These are phyloP conservation scores for Vidua macroura DNA, from an alignment of 2,113 vertebrate species.

Conservation along the genomic window DNA sequence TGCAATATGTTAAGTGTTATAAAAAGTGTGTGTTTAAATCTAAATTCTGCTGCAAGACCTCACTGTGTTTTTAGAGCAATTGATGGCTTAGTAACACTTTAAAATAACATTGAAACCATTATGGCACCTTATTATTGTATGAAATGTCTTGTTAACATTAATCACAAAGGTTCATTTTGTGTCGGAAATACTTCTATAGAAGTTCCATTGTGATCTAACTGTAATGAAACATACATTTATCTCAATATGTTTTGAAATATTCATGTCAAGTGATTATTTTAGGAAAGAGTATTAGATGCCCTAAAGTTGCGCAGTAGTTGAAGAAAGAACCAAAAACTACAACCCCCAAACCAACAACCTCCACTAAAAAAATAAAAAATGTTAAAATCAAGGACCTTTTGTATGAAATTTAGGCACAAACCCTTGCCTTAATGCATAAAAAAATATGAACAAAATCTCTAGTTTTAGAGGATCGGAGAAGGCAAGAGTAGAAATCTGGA, in stretches of 20 bases:
- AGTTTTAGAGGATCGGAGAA: not conserved
- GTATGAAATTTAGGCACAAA: not conserved
- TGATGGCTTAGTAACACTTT: slow-evolving; percentile 70
- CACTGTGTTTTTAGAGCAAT: slow-evolving; percentile 61
- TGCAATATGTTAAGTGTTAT: slow-evolving; percentile 64
- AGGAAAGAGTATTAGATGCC: not conserved
- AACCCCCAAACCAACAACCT: not conserved
- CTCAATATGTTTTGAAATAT: slow-evolving; percentile 53
- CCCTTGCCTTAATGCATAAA: not conserved
- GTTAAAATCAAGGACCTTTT: not conserved
- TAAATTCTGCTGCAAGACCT: slow-evolving; percentile 41
- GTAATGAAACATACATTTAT: slow-evolving; percentile 62
- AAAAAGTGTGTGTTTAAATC: slow-evolving; percentile 61
- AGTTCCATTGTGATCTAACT: slow-evolving; percentile 51
- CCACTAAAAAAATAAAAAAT: not conserved
- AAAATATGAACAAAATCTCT: not conserved
- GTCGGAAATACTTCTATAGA: slow-evolving; percentile 44
- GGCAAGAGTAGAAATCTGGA: not conserved
- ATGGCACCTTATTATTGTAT: slow-evolving; percentile 55
- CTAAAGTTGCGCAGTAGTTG: not conserved
- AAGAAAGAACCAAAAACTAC: not conserved
- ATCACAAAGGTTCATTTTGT: slow-evolving; percentile 52
- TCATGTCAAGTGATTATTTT: slow-evolving; percentile 26
- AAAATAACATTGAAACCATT: slow-evolving; percentile 67
- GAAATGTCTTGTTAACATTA: slow-evolving; percentile 63